phyloP scores from a whole-genome alignment of 1,140 invertebrate species.

The Trichoplusia ni region DNA sequence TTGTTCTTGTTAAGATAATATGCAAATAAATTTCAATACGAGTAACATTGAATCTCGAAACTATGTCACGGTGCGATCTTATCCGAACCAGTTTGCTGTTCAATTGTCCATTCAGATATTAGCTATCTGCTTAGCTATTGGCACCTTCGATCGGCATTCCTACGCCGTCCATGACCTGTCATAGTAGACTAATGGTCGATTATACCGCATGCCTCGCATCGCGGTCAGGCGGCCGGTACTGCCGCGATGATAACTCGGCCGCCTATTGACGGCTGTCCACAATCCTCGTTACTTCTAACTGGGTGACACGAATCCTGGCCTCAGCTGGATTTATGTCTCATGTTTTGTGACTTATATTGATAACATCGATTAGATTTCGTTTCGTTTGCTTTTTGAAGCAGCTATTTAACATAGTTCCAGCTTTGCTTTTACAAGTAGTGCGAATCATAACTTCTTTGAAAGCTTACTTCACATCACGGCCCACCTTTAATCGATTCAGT shows the following conservation, averaged over 20 bases:
- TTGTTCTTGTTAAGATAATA: too few species aligned
- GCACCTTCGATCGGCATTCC: conserved; percentile 10
- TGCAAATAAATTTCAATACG: too few species aligned
- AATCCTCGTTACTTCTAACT: conserved; percentile 12
- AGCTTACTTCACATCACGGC: too few species aligned
- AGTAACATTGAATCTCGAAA: too few species aligned
- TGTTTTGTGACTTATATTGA: too few species aligned
- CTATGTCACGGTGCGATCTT: not conserved
- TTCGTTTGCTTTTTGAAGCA: too few species aligned
- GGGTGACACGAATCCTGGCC: conserved; percentile 14
- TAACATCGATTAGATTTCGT: too few species aligned
- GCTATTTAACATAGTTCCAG: too few species aligned
- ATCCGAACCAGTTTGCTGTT: conserved; percentile 8
- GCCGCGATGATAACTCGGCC: conserved; percentile 12
- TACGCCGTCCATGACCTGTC: conserved; percentile 9
- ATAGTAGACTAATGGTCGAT: conserved; percentile 5
- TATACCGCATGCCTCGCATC: not conserved
- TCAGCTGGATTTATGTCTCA: not conserved
- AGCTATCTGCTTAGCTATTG: too few species aligned
- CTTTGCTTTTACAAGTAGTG: too few species aligned
- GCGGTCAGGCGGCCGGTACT: conserved; percentile 9
- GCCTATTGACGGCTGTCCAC: conserved; percentile 1
- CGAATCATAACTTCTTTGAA: too few species aligned
- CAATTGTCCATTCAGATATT: conserved; percentile 1
- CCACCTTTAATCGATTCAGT: too few species aligned